Percentiles rank a stretch among this genome's conserved stretches.
phyloP scores from a whole-genome alignment of 2,888 invertebrate species.

The Drosophila parthenogenetica region DNA sequence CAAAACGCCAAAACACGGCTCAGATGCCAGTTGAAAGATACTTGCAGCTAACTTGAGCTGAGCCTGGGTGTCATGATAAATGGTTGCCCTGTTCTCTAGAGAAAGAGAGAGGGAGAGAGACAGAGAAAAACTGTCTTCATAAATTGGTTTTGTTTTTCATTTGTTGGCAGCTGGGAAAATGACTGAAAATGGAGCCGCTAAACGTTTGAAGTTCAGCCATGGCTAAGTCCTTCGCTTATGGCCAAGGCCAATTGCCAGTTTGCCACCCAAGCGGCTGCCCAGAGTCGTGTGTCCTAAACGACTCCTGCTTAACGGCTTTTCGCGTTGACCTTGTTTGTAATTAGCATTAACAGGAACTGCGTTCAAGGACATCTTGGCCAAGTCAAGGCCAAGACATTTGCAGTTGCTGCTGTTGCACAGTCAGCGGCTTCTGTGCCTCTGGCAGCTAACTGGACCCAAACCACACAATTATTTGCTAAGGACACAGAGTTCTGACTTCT shows the following conservation, averaged over 20 bases:
- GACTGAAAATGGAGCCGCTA: constrained; percentile 41
- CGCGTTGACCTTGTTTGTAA: constrained; percentile 40
- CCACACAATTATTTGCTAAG: constrained; percentile 67
- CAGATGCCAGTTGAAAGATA: constrained; percentile 21
- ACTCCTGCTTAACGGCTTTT: constrained; percentile 29
- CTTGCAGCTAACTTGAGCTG: constrained; percentile 43
- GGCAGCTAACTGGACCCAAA: constrained; percentile 40
- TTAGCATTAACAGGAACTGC: constrained; percentile 21
- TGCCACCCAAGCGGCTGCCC: constrained; percentile 71
- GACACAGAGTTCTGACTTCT: constrained; percentile 22
- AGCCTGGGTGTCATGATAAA: constrained; percentile 75
- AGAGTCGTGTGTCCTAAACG: constrained; percentile 78
- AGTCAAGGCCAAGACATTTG: constrained; percentile 61
- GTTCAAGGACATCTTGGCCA: constrained; percentile 1
- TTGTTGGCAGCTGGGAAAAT: constrained; percentile 53
- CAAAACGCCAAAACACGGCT: constrained; percentile 2
- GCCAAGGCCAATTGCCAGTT: constrained; percentile 51
- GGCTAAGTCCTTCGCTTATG: constrained; percentile 19
- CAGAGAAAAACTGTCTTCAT: constrained; percentile 25
- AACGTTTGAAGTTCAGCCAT: constrained; percentile 61
- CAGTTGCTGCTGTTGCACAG: constrained; percentile 74
- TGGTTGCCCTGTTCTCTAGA: constrained; percentile 61
- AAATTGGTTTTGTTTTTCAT: constrained; percentile 71
- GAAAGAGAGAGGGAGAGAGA: background rate
- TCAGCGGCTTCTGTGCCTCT: constrained; percentile 59